Evolutionary conservation across 2,797 vertebrate genomes (phyloP).

Genomic region (Amniataba percoides): DNA sequence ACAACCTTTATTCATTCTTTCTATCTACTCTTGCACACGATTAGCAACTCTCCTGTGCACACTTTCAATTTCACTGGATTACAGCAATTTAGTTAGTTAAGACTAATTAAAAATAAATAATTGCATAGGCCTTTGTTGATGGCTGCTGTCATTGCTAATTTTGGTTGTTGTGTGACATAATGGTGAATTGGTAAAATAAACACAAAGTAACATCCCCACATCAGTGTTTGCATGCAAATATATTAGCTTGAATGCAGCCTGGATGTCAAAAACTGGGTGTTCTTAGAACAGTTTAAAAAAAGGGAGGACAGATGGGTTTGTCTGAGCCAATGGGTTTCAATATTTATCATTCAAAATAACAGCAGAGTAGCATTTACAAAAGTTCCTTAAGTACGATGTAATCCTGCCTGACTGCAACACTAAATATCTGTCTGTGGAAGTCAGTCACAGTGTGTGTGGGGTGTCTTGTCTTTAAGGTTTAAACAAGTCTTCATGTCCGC

Average conservation of each 20-base stretch:
- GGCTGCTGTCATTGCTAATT: not conserved
- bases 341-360: not conserved
- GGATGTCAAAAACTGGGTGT: not conserved
- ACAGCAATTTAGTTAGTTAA: not conserved
- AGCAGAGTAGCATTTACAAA: not conserved
- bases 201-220: not conserved
- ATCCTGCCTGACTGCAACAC: constrained; percentile 1
- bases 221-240: not conserved
- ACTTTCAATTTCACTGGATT: not conserved
- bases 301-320: not conserved
- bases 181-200: not conserved
- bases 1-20: not conserved
- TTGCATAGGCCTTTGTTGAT: not conserved
- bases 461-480: constrained; percentile 21
- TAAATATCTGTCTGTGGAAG: constrained; percentile 6
- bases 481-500: constrained; percentile 9
- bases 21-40: not conserved
- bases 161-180: not conserved
- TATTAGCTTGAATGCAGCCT: not conserved
- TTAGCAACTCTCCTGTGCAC: not conserved
- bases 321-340: not conserved
- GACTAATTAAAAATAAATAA: not conserved
- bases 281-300: not conserved
- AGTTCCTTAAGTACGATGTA: not conserved
- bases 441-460: constrained; percentile 2